phyloP scores from a whole-genome alignment of 1,140 invertebrate genomes.

The Ostrea edulis region DNA sequence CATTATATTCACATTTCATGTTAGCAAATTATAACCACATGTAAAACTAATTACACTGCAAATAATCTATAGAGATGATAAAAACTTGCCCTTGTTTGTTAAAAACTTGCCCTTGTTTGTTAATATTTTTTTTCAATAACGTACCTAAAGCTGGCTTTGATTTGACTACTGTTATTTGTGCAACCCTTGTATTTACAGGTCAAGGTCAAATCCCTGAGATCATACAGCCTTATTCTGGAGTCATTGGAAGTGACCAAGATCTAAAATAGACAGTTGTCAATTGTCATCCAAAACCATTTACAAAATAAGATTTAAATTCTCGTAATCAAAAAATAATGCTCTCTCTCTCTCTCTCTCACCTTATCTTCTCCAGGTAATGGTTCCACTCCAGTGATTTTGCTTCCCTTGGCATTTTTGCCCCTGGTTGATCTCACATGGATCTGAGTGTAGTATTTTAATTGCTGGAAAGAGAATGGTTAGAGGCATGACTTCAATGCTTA shows the following conservation, averaged over 20 bases:
- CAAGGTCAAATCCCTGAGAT: slow-evolving; percentile 95
- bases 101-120: no score
- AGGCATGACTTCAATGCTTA: no score
- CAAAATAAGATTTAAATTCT: not conserved
- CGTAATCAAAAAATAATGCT: no score
- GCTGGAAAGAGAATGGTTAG: slow-evolving; percentile 78
- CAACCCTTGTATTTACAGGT: slow-evolving; percentile 98
- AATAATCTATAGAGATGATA: no score
- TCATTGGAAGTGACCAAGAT: slow-evolving; percentile 99
- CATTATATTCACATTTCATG: no score
- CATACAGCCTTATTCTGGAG: slow-evolving; percentile 96
- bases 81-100: no score
- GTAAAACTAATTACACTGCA: no score
- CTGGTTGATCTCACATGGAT: slow-evolving; percentile 96
- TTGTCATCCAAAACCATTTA: not conserved
- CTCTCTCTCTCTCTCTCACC: slow-evolving; percentile 69
- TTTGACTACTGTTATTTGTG: slow-evolving; percentile 97
- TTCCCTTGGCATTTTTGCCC: slow-evolving; percentile 95
- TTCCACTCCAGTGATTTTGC: slow-evolving; percentile 98
- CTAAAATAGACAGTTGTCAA: slow-evolving; percentile 69
- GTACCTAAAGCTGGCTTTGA: slow-evolving; percentile 93
- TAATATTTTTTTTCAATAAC: slow-evolving; percentile 11
- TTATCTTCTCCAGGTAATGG: slow-evolving; percentile 98
- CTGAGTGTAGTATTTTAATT: slow-evolving; percentile 98
- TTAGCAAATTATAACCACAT: no score